Conservation (phyloP, 2,797 vertebrate genomes). For the Liparis tanakae region DNA sequence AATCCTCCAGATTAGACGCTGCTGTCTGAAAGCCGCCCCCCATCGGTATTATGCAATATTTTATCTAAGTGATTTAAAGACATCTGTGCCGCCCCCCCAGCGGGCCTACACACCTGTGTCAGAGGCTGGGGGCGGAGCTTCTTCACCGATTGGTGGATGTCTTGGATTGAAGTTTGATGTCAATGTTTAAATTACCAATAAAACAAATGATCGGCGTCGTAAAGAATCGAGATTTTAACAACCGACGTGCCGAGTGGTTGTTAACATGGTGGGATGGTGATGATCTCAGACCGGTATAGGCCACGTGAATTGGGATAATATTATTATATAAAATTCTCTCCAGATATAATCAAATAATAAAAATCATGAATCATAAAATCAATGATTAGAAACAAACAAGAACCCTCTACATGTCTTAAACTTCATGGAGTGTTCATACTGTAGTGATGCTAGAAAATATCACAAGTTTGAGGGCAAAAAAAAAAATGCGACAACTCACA, state of each 20-base stretch:
- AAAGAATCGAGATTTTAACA: not conserved
- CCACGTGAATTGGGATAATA: not conserved
- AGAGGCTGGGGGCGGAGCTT: not conserved
- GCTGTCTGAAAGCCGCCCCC: constrained; percentile 40
- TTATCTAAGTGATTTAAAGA: constrained; percentile 2
- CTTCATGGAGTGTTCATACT: not conserved
- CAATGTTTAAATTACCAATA: not conserved
- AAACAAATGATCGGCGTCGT: not conserved
- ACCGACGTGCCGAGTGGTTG: not conserved
- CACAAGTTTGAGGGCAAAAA: not conserved
- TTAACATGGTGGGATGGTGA: not conserved
- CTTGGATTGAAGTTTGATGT: constrained; percentile 2
- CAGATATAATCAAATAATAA: not conserved
- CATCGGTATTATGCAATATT: constrained; percentile 36
- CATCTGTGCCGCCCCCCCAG: not conserved
- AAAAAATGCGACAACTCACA: no score
- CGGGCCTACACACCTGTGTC: not conserved
- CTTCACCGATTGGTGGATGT: constrained; percentile 2
- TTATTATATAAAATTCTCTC: not conserved
- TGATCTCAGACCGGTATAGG: not conserved
- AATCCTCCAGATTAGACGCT: constrained; percentile 60
- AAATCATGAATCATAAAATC: not conserved
- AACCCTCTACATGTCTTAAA: not conserved
- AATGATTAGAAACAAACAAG: not conserved
- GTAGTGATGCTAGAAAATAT: not conserved